Evolutionary conservation across 2,888 invertebrate species (phyloP), one percentile per base, ranked within the genome.

Genomic region (Meliscaeva auricollis): DNA sequence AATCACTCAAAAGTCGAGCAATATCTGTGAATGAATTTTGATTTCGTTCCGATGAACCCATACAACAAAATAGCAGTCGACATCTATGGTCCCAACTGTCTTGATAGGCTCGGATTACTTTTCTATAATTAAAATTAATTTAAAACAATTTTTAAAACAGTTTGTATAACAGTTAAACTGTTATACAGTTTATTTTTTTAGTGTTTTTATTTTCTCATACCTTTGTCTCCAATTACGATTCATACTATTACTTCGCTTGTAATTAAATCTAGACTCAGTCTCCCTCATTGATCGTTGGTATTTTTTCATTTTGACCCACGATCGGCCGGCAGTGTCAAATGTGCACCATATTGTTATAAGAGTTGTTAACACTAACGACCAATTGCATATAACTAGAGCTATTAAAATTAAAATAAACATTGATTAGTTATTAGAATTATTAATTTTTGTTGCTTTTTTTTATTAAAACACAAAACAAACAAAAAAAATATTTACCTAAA

Each of bases 291-390:
- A 96, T 84, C 96, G 94, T 91, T 97, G 96, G 91, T 96, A 97
- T 89, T 96, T 94, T 91, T 97, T 97, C 96, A 97, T 96, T 92
- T 97, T 97, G 30, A 97, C 96, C 97, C 97, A 97, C 60, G 96
- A 96, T 68, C 96, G 93, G 15, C 97, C 97, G n/a, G 97, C 97
- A 0, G 96, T 94, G 92, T 97, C 97, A 92, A 96, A 97, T 2
- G 96, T 96, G 92, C 97, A 97, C 96, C 97, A 97, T 41, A 96
- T 95, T 5, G 96, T 96, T 87, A 96, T 94, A 85, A 96, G 90
- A 69, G 96, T 94, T 77, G 95, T 94, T 75, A 96, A 93, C 83
- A 96, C 91, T 85, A 97, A 94, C 87, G 95, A 94, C 95, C 96
- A 96, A 91, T 96, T 96, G 91, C 95, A 96, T 88, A 96, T 94